Evolutionary conservation across 2,113 vertebrate genomes (phyloP).

Genomic region (Dasyurus viverrinus): DNA sequence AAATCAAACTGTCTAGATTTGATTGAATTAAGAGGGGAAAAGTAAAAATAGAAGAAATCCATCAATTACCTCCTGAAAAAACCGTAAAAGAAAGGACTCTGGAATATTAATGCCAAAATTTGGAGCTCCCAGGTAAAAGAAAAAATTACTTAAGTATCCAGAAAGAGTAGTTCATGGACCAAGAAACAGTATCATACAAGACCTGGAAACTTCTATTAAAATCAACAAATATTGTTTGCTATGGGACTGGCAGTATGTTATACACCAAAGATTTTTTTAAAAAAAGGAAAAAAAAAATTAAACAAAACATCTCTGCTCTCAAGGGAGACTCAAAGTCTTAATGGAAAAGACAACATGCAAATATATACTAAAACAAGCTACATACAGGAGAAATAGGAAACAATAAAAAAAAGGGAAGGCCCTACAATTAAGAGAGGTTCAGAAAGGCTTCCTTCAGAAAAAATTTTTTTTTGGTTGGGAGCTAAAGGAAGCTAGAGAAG

Average conservation of each 20-base stretch:
- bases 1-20: not conserved
- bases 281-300: not conserved
- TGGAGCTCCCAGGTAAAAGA: not conserved
- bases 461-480: not conserved
- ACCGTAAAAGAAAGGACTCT: not conserved
- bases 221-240: not conserved
- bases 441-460: not conserved
- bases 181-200: not conserved
- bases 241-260: not conserved
- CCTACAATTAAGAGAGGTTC: not conserved
- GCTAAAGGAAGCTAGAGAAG: not conserved
- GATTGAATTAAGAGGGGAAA: not conserved
- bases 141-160: not conserved
- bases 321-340: not conserved
- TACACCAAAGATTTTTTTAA: not conserved
- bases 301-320: not conserved
- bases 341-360: not conserved
- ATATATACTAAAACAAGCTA: not conserved
- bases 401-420: not conserved
- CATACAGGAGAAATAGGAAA: not conserved
- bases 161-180: not conserved
- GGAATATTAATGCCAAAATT: not conserved
- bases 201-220: not conserved
- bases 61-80: not conserved
- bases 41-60: not conserved